Base-by-base conservation (phyloP, 1,140 invertebrate genomes). In the Drosophila pachea region DNA sequence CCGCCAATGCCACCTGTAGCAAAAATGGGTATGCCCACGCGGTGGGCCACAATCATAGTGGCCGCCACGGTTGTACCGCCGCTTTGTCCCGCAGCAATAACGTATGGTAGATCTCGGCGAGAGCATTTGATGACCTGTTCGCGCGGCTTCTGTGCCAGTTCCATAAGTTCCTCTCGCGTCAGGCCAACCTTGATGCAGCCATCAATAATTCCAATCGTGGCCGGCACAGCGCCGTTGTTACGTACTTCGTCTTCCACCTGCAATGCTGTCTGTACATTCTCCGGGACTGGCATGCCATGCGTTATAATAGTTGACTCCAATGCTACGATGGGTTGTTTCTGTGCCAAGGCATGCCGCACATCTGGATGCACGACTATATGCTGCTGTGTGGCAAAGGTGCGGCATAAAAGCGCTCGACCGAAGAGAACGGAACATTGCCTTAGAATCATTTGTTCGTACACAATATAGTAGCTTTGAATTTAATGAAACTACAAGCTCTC, bases 221-320 rank as follows among this genome's bases (percentile, higher is more conserved):
- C 98, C 48, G 98, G 98, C n/a, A 94, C 89, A n/a, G 93, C 95
- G 48, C 95, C 96, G 93, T 97, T 81, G 40, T 88, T 74, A 72
- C 93, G 92, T 5, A 99, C 92, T 59, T 94, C 92, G 62, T 94
- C 87, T 90, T 99, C 96, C 0, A 99, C 94, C 86, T 93, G 90
- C 11, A 93, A 38, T 4, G 97, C 97, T 32, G 96, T 98, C 71
- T 95, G 90, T 48, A 98, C 90, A 91, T 99, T 99, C 38, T 95
- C 90, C 0, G 98, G 98, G 91, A 94, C 96, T 0, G 98, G 98
- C 95, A 99, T 97, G 43, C 98, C 98, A 91, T 99, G 98, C 2
- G 98, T 99, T 45, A 99, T 97, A 50, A 99, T 98, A 4, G 98
- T 98, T 9, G 97, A 98, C 91, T 99, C 98, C 67, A 99, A 90